These are phyloP conservation scores for Eriocheir sinensis DNA, from an alignment of 1,140 invertebrate genomes.

Conservation along the genomic window DNA sequence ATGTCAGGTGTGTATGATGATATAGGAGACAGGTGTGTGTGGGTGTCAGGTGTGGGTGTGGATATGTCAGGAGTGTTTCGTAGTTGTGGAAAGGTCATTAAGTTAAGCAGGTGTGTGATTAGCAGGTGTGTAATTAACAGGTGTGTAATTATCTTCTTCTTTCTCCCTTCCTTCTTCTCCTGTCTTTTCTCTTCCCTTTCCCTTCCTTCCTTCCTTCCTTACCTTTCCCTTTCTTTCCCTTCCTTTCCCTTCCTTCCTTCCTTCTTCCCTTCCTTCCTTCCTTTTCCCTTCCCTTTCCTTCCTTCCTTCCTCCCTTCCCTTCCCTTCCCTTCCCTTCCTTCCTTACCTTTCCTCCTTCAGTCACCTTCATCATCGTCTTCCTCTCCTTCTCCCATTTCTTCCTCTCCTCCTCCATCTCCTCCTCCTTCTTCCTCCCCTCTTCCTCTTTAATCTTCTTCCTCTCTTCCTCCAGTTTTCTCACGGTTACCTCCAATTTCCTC, in stretches of 20 bases:
- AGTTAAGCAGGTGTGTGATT: neutral
- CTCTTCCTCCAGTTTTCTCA: neutral
- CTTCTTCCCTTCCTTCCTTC: neutral
- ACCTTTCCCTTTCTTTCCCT: neutral
- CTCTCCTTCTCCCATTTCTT: neutral
- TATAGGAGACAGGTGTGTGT: too few species aligned
- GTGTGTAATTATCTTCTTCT: too few species aligned
- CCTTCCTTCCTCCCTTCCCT: neutral
- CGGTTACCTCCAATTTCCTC: too few species aligned
- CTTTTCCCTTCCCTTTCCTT: neutral
- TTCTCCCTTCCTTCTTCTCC: too few species aligned
- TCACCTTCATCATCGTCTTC: neutral
- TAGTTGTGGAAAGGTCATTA: neutral
- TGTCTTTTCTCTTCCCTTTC: too few species aligned
- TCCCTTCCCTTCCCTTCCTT: neutral
- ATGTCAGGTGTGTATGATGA: too few species aligned
- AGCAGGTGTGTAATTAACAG: too few species aligned
- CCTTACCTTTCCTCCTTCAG: neutral
- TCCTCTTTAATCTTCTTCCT: neutral
- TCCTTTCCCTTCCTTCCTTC: neutral
- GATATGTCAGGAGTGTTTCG: too few species aligned
- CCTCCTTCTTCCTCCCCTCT: neutral
- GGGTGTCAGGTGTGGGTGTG: too few species aligned
- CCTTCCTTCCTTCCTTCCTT: neutral
- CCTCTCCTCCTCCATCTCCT: neutral